phyloP scores from a whole-genome alignment of 2,113 vertebrate genomes.

The Saccopteryx bilineata region DNA sequence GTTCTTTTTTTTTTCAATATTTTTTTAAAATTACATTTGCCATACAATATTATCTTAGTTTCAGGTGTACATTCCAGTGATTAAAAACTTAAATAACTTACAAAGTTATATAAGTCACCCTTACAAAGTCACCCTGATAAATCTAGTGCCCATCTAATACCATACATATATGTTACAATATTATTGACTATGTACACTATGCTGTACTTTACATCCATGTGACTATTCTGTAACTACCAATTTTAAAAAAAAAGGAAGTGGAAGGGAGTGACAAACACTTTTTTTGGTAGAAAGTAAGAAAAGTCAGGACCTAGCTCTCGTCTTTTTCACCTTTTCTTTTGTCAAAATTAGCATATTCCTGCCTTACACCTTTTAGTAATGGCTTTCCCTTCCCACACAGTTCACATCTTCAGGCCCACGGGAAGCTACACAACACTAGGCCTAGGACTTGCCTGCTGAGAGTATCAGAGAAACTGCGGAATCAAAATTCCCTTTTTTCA shows the following conservation, averaged over 20 bases:
- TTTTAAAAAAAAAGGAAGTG: neutral
- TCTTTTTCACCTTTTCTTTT: neutral
- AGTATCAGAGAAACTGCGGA: neutral
- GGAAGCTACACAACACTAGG: neutral
- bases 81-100: neutral
- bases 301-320: neutral
- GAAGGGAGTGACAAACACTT: neutral
- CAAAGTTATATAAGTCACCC: too few relatives aligned
- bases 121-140: neutral
- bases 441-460: neutral
- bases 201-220: neutral
- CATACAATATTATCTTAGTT: neutral
- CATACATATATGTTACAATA: too few relatives aligned
- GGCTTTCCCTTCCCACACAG: neutral
- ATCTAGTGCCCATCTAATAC: neutral
- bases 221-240: neutral
- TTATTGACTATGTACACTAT: neutral
- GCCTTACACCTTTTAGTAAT: neutral
- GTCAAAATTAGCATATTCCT: neutral
- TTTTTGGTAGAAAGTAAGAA: neutral
- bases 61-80: neutral
- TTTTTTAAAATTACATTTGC: neutral
- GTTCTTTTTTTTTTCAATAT: neutral
- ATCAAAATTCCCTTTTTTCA: slow-evolving; percentile 14
- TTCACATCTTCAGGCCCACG: neutral